Conservation (phyloP, 2,113 vertebrate species). For the Rhombomys opimus region DNA sequence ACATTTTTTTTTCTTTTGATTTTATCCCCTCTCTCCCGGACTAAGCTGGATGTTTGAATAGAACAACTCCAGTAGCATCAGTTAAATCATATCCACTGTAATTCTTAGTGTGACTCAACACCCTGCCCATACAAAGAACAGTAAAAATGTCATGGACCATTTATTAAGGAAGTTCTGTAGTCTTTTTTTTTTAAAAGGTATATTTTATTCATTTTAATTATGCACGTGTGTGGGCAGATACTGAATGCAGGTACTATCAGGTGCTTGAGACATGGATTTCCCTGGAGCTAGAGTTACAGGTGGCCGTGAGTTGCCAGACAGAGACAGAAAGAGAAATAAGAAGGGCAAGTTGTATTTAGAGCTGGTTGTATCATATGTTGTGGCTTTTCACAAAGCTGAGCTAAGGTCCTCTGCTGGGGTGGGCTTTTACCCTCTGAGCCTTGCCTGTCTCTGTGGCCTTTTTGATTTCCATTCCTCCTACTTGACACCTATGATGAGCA, state of each 20-base stretch:
- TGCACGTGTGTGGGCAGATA: not conserved
- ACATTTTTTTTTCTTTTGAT: not conserved
- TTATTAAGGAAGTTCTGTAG: not conserved
- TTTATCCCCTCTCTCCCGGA: not conserved
- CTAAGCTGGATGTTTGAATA: not conserved
- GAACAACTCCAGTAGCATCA: not conserved
- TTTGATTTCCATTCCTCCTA: not conserved
- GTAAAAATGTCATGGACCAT: not conserved
- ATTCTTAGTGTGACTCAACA: not conserved
- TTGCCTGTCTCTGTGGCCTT: not conserved
- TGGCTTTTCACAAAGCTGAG: not conserved
- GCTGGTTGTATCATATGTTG: not conserved
- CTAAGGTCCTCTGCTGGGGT: not conserved
- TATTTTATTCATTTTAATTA: not conserved
- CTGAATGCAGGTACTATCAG: too few species aligned
- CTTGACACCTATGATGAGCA: not conserved
- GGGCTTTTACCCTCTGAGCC: too few species aligned
- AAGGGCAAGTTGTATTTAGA: not conserved
- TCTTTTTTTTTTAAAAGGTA: not conserved
- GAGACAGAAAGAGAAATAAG: not conserved
- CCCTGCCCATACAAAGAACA: not conserved
- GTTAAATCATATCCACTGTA: not conserved
- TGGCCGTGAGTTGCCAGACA: too few species aligned
- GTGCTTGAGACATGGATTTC: too few species aligned
- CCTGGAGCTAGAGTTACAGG: not conserved